Evolutionary conservation across 2,888 invertebrate genomes (phyloP), one percentile per base, ranked within the genome.

Genomic region (Halocaridina rubra): DNA sequence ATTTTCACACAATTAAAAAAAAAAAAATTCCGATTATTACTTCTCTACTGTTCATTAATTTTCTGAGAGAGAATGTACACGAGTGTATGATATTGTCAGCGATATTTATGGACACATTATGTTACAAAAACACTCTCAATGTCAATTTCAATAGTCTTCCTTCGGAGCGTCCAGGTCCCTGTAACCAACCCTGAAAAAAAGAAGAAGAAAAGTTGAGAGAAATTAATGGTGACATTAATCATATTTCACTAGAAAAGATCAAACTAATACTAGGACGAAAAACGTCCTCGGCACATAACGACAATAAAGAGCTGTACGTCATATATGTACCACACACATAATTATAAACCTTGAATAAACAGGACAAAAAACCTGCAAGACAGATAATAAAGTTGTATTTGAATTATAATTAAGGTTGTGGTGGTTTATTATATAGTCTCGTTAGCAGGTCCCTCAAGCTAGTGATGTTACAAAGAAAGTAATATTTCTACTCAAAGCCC

Each of bases 81-180:
- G n/a, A 4, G 30, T 19, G 16, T 16, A 27, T 8, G 30, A 67
- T 67, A 19, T 29, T n/a, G 30, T 16, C 67, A 67, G 10, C 19
- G 30, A 30, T 29, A 29, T 30, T 19, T 5, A n/a, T 30, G 29
- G 30, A 67, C 27, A 30, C 16, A 8, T 3, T 19, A 16, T 29
- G 29, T 30, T 30, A 67, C 29, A 27, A 33, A 33, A 22, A n/a
- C 39, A 71, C 13, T 22, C 39, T 24, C 4, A 39, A 32, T 24
- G 8, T 22, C 7, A 19, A 16, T 33, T 95, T 92, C 96, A 96
- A 92, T 96, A 96, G 89, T 96, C 96, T 92, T 97, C 97, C 91
- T 96, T 94, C 88, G 97, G 97, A 89, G 97, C 97, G 92, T 97
- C 97, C 93, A 97, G 93, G 92, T 97, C 97, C 91, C 97, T 93